A percentile compares a stretch with the other conserved stretches of the same genome.
phyloP scores from a whole-genome alignment of 2,888 invertebrate genomes.

The Cybosia mesomella region DNA sequence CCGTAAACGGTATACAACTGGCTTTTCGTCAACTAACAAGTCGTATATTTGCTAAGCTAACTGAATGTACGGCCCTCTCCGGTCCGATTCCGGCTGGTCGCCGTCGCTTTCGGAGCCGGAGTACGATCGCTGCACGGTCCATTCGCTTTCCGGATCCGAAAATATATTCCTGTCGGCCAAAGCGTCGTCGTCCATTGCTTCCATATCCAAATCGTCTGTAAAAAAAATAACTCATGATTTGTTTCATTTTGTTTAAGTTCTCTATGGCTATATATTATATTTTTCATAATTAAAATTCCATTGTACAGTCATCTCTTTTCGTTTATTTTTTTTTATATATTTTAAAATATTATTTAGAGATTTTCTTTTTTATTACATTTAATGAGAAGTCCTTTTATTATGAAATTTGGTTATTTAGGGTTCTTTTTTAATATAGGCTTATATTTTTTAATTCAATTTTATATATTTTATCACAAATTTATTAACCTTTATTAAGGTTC shows the following conservation, averaged over 20 bases:
- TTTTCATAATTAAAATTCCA: background rate
- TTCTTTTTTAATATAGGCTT: no score
- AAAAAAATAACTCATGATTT: background rate
- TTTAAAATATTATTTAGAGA: no score
- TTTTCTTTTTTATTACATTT: no score
- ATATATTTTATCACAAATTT: no score
- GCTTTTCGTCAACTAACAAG: background rate
- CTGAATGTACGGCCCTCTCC: constrained; percentile 61
- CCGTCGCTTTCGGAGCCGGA: constrained; percentile 65
- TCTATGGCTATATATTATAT: background rate
- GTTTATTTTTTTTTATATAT: no score
- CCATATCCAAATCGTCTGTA: constrained; percentile 72
- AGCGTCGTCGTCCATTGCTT: constrained; percentile 83
- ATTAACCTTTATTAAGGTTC: no score
- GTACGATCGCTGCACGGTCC: constrained; percentile 73
- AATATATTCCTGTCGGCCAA: constrained; percentile 87
- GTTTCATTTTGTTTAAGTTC: background rate
- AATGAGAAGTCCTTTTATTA: background rate
- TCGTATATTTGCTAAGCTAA: constrained; percentile 48
- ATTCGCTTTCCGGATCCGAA: constrained; percentile 91
- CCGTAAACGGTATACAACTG: background rate
- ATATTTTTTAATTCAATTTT: no score
- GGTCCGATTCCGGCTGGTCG: constrained; percentile 88
- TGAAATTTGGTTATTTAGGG: no score
- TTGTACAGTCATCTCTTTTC: no score